A percentile compares a stretch with the other conserved stretches of the same genome.
Conservation (phyloP, 2,797 vertebrate species). For the Melanotaenia parkinsoni region DNA sequence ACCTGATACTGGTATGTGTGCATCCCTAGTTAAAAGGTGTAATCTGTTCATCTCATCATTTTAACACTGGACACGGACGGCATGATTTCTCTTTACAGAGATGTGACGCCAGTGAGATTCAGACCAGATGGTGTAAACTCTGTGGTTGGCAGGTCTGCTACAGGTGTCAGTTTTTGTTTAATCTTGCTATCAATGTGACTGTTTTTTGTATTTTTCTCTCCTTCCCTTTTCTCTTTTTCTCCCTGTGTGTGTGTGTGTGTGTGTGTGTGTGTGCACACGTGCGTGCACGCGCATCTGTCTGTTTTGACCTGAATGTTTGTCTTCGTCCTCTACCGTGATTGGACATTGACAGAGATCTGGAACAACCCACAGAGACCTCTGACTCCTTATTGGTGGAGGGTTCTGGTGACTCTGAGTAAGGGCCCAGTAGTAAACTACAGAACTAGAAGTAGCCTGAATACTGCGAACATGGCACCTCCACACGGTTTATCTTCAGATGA, state of each 20-base stretch:
- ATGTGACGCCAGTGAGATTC: too few relatives aligned
- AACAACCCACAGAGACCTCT: constrained; percentile 90
- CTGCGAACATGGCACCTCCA: constrained; percentile 15
- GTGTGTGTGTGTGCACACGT: constrained; percentile 36
- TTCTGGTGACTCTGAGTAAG: constrained; percentile 93
- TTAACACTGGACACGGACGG: too few relatives aligned
- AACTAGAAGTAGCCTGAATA: constrained; percentile 54
- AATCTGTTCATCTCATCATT: too few relatives aligned
- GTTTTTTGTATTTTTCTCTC: constrained; percentile 78
- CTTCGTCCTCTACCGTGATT: constrained; percentile 79
- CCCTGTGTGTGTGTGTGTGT: constrained; percentile 34
- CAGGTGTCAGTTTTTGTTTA: constrained; percentile 61
- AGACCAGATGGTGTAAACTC: background rate
- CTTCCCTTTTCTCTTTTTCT: constrained; percentile 61
- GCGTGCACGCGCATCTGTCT: constrained; percentile 27
- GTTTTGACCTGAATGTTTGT: constrained; percentile 60
- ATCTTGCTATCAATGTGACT: constrained; percentile 81
- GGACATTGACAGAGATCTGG: constrained; percentile 91
- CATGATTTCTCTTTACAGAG: too few relatives aligned
- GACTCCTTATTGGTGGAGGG: constrained; percentile 91
- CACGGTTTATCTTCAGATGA: constrained; percentile 4
- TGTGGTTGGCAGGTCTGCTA: constrained; percentile 66
- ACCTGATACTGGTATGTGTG: too few relatives aligned
- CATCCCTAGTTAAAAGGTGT: too few relatives aligned
- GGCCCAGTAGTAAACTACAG: constrained; percentile 78